Evolutionary conservation across 2,888 invertebrate species (phyloP).

Genomic region (Arrhopalites spinosus): DNA sequence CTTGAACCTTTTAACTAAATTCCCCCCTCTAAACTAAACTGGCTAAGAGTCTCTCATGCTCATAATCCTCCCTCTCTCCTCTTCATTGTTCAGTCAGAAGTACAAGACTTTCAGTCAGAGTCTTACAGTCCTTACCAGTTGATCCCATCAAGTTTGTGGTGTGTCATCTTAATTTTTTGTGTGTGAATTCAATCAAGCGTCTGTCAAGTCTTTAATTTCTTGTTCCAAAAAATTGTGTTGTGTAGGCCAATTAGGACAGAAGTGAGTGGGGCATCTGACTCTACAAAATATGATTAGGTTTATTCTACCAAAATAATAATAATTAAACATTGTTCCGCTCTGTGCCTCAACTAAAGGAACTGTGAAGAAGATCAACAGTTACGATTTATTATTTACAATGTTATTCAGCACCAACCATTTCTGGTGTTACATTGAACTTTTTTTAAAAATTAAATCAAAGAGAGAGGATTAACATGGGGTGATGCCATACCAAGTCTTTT

Average conservation of each 20-base stretch:
- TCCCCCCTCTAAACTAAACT: neutral
- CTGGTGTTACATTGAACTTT: neutral
- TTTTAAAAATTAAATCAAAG: neutral
- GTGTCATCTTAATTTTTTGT: too few species aligned
- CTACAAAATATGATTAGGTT: neutral
- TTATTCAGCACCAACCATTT: neutral
- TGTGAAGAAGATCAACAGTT: neutral
- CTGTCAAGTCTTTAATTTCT: too few species aligned
- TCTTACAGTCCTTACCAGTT: too few species aligned
- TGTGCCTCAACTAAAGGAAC: conserved; percentile 6
- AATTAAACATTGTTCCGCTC: conserved; percentile 1
- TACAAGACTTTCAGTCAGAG: too few species aligned
- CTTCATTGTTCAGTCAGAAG: too few species aligned
- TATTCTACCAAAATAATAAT: too few species aligned
- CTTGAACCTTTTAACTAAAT: neutral
- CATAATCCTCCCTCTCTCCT: too few species aligned
- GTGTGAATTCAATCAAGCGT: too few species aligned
- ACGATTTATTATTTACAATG: neutral
- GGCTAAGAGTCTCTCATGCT: neutral
- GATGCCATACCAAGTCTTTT: neutral
- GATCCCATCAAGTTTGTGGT: too few species aligned
- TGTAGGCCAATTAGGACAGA: too few species aligned
- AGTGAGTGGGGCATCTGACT: too few species aligned
- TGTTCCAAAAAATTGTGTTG: too few species aligned
- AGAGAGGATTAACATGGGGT: neutral